Percentiles rank a stretch among this genome's conserved stretches.
Conservation (phyloP, 2,888 invertebrate genomes). For the Laspeyria flexula region DNA sequence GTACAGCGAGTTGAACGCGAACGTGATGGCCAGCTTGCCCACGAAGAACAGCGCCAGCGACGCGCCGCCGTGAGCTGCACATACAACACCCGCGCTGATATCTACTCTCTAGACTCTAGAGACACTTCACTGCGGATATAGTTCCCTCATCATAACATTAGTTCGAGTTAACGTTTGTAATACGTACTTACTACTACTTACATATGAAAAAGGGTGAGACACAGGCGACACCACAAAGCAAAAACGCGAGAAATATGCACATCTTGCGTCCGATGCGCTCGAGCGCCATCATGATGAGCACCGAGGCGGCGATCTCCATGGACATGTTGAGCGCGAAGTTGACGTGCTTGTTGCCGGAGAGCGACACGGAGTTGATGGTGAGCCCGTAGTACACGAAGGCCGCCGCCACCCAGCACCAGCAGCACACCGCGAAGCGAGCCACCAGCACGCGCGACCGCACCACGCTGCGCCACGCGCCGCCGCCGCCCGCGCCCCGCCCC, state of each 20-base stretch:
- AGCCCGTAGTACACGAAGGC: constrained; percentile 93
- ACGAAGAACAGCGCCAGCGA: constrained; percentile 81
- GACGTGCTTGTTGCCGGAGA: constrained; percentile 90
- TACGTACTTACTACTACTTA: constrained; percentile 48
- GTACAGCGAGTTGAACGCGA: constrained; percentile 89
- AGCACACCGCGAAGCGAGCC: constrained; percentile 61
- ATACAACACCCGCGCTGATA: neutral
- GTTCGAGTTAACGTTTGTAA: no score
- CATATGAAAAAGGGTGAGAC: constrained; percentile 68
- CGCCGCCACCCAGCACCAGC: constrained; percentile 90
- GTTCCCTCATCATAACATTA: no score
- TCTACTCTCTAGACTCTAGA: no score
- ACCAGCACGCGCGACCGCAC: constrained; percentile 63
- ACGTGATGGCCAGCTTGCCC: constrained; percentile 88
- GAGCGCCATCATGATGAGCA: constrained; percentile 77
- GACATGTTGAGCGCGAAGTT: constrained; percentile 88
- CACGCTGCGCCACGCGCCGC: constrained; percentile 61
- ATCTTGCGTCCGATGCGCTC: constrained; percentile 73
- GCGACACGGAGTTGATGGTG: constrained; percentile 90
- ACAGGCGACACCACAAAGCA: constrained; percentile 70
- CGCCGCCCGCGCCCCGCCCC: constrained; percentile 11
- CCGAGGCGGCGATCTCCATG: constrained; percentile 78
- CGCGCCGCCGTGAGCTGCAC: constrained; percentile 58
- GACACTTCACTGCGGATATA: no score
- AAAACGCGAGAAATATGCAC: constrained; percentile 69